A percentile compares a stretch with the other conserved stretches of the same genome.
These are phyloP conservation scores for Hyperoodon ampullatus DNA, from an alignment of 2,113 vertebrate species.

Conservation along the genomic window DNA sequence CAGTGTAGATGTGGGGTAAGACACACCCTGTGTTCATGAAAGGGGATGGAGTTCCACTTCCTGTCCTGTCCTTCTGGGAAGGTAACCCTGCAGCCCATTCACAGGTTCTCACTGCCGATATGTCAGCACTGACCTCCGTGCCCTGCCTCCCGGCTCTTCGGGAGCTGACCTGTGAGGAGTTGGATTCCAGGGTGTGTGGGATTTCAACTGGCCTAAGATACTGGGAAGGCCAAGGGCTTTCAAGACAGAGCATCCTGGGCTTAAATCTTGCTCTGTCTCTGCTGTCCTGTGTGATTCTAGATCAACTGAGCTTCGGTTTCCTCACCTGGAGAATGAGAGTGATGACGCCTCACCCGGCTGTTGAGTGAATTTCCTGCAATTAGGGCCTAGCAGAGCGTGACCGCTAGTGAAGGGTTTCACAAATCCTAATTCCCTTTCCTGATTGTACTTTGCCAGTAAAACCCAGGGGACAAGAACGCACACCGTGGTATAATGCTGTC, in stretches of 20 bases:
- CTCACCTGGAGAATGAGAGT: background rate
- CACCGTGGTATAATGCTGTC: background rate
- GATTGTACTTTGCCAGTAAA: background rate
- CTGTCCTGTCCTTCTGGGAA: background rate
- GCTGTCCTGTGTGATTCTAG: background rate
- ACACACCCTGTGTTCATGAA: background rate
- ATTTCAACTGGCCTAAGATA: background rate
- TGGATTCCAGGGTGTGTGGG: background rate
- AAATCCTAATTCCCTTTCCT: background rate
- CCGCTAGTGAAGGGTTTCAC: background rate
- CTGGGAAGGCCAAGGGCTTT: background rate
- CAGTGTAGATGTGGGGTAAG: background rate
- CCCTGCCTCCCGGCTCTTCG: background rate
- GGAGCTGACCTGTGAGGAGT: background rate
- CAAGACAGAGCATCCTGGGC: background rate
- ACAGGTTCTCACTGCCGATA: fast-evolving
- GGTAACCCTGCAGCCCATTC: background rate
- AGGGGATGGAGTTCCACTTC: background rate
- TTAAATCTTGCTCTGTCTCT: background rate
- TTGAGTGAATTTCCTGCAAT: background rate
- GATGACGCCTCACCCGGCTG: background rate
- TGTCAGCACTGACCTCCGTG: background rate
- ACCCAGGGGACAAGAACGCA: background rate
- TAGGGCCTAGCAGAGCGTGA: background rate
- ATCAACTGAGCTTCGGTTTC: background rate